These are phyloP conservation scores for Dendrolimus punctatus DNA, from an alignment of 1,140 invertebrate genomes.

Conservation along the genomic window DNA sequence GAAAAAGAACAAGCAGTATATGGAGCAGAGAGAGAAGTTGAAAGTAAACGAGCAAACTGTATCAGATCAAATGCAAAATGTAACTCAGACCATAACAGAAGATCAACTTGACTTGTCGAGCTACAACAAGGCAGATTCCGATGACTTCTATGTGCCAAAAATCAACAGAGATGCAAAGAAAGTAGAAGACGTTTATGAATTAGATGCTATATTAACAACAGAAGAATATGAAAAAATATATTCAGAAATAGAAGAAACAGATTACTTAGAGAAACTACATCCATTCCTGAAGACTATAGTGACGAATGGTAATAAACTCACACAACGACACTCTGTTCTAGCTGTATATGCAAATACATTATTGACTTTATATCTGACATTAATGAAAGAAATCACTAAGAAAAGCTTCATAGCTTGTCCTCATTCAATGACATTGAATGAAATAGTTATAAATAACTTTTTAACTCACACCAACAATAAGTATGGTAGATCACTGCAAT, in stretches of 20 bases:
- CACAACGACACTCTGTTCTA: slow-evolving; percentile 31
- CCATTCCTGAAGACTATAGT: slow-evolving; percentile 29
- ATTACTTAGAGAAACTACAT: slow-evolving; percentile 28
- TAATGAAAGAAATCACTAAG: slow-evolving; percentile 31
- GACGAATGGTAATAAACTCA: slow-evolving; percentile 19
- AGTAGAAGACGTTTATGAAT: slow-evolving; percentile 35
- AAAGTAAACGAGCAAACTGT: slow-evolving; percentile 48
- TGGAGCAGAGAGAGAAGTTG: slow-evolving; percentile 49
- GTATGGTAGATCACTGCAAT: slow-evolving; percentile 29
- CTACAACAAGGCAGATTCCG: slow-evolving; percentile 35
- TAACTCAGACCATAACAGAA: slow-evolving; percentile 31
- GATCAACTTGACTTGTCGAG: slow-evolving; percentile 41
- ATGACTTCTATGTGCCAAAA: slow-evolving; percentile 52
- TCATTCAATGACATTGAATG: slow-evolving; percentile 36
- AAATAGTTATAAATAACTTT: slow-evolving; percentile 40
- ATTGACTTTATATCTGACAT: slow-evolving; percentile 29
- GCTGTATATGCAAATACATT: slow-evolving; percentile 41
- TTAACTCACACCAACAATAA: slow-evolving; percentile 15
- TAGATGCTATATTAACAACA: slow-evolving; percentile 39
- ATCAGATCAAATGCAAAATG: slow-evolving; percentile 45
- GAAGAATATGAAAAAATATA: slow-evolving; percentile 40
- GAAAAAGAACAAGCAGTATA: slow-evolving; percentile 46
- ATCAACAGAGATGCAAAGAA: slow-evolving; percentile 38
- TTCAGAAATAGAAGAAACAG: slow-evolving; percentile 39
- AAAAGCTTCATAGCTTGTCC: slow-evolving; percentile 34